These are phyloP conservation scores for Thereva unica DNA, from an alignment of 2,888 invertebrate genomes.

Conservation along the genomic window DNA sequence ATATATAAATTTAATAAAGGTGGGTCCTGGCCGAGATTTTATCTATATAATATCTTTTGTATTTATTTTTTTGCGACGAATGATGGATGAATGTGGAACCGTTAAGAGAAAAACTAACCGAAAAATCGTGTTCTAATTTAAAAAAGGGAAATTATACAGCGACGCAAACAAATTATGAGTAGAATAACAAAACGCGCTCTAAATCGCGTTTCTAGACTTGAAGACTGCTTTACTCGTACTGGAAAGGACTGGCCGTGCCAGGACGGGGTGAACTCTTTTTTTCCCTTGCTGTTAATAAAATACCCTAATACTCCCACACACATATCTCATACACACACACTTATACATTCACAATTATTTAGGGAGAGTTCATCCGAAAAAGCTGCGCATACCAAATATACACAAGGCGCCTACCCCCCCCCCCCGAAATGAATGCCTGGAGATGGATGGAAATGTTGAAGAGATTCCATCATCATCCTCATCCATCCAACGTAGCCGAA, in stretches of 20 bases:
- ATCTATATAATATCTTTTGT: no score
- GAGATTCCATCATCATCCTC: no score
- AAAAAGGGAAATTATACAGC: constrained; percentile 59
- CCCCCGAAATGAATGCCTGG: no score
- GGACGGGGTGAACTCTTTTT: constrained; percentile 18
- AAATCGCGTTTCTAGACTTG: constrained; percentile 58
- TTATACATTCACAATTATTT: no score
- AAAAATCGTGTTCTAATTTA: constrained; percentile 40
- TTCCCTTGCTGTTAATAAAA: neutral
- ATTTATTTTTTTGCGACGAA: constrained; percentile 1
- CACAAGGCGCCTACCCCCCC: no score
- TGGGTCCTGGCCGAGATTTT: constrained; percentile 17
- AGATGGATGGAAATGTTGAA: no score
- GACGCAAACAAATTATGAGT: constrained; percentile 60
- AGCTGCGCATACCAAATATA: no score
- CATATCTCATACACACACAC: no score
- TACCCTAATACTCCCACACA: no score
- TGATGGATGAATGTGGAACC: constrained; percentile 32
- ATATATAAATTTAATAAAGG: neutral
- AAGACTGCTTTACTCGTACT: constrained; percentile 59
- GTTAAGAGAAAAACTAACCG: constrained; percentile 35
- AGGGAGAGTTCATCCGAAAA: no score
- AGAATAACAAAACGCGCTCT: constrained; percentile 59
- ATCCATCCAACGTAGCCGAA: no score
- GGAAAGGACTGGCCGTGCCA: constrained; percentile 41